Percentiles rank a stretch among this genome's conserved stretches.
phyloP scores from a whole-genome alignment of 2,797 vertebrate species.

The Perodicticus potto region DNA sequence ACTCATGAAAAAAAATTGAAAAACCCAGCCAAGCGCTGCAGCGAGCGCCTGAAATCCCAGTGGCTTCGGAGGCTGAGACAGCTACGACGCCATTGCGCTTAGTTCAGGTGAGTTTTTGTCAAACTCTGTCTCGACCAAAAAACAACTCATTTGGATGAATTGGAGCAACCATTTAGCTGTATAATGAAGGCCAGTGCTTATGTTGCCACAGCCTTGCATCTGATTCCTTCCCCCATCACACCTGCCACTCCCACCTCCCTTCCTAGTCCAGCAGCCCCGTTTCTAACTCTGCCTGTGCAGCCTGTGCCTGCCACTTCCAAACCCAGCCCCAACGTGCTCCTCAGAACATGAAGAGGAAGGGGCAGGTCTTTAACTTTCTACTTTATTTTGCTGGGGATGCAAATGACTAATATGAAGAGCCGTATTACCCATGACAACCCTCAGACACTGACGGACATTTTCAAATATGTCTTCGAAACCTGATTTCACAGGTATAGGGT shows the following conservation, averaged over 20 bases:
- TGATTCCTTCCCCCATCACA: neutral
- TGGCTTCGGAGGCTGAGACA: too few relatives aligned
- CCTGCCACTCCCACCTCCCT: too few relatives aligned
- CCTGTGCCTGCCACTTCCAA: neutral
- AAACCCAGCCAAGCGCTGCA: too few relatives aligned
- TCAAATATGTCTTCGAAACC: conserved; percentile 4
- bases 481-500: neutral
- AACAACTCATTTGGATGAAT: neutral
- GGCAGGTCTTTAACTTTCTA: neutral
- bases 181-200: neutral
- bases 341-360: neutral
- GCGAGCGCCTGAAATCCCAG: too few relatives aligned
- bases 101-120: too few relatives aligned
- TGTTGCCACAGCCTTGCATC: neutral
- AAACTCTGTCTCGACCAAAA: too few relatives aligned
- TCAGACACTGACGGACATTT: conserved; percentile 21
- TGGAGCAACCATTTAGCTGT: neutral
- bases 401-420: neutral
- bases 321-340: neutral
- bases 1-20: too few relatives aligned
- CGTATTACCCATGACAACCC: neutral
- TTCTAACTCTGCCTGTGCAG: neutral
- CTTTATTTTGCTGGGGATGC: neutral
- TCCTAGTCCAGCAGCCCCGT: neutral
- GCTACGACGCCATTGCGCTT: too few relatives aligned